These are phyloP conservation scores for Hemicordylus capensis DNA, from an alignment of 2,113 vertebrate species.

Conservation along the genomic window DNA sequence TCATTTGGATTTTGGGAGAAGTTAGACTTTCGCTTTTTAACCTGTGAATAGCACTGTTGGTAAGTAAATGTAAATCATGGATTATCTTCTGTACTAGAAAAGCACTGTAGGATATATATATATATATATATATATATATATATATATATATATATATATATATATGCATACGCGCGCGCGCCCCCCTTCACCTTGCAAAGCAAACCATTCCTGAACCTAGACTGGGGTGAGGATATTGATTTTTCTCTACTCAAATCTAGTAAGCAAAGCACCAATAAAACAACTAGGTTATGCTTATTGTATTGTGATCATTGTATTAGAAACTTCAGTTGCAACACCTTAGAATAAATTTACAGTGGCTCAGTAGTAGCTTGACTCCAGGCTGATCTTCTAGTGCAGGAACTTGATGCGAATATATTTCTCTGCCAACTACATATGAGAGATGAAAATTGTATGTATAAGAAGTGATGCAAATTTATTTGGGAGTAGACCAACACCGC, in stretches of 20 bases:
- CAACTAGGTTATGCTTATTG: not conserved
- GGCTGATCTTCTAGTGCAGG: too few species aligned
- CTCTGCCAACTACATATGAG: too few species aligned
- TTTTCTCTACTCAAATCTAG: not conserved
- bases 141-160: too few species aligned
- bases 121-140: too few species aligned
- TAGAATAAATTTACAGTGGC: not conserved
- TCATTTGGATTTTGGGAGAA: not conserved
- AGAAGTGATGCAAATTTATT: too few species aligned
- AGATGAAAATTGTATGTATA: too few species aligned
- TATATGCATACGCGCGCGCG: too few species aligned
- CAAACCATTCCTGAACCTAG: slow-evolving; percentile 5
- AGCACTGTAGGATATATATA: too few species aligned
- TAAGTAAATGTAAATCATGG: not conserved
- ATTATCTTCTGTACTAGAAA: not conserved
- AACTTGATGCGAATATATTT: too few species aligned
- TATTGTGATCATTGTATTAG: not conserved
- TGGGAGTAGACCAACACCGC: too few species aligned
- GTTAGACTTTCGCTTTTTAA: too few species aligned
- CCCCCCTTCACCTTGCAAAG: not conserved
- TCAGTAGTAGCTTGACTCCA: not conserved
- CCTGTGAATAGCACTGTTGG: not conserved
- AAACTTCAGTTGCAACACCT: not conserved
- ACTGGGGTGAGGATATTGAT: not conserved
- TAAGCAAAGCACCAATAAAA: not conserved